phyloP scores from a whole-genome alignment of 2,113 vertebrate species.

The Malurus melanocephalus region DNA sequence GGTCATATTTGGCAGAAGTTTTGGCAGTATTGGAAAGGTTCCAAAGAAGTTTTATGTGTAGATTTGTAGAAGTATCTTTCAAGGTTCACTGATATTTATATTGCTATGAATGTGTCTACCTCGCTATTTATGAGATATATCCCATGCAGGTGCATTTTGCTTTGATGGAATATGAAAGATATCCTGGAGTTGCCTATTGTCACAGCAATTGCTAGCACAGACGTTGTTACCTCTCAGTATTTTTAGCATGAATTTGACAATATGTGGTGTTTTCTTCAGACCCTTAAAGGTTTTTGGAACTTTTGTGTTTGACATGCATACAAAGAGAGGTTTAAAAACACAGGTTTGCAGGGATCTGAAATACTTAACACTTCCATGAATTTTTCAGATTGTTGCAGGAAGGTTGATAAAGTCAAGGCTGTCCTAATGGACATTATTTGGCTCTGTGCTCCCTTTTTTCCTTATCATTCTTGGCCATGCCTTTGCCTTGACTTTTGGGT shows the following conservation, averaged over 20 bases:
- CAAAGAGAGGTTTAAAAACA: neutral
- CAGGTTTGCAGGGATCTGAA: neutral
- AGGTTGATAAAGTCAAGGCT: neutral
- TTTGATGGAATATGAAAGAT: neutral
- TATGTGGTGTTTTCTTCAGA: neutral
- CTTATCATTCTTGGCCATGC: neutral
- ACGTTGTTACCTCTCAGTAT: neutral
- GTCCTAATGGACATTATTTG: neutral
- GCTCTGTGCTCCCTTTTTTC: neutral
- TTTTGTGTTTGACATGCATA: neutral
- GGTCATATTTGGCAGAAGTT: neutral
- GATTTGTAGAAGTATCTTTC: neutral
- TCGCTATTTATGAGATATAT: neutral
- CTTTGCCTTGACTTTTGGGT: neutral
- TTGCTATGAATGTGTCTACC: neutral
- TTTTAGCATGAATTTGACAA: neutral
- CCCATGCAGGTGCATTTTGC: neutral
- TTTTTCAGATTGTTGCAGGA: neutral
- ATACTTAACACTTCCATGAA: neutral
- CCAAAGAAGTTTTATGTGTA: neutral
- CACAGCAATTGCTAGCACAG: neutral
- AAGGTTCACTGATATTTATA: neutral
- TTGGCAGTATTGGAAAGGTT: neutral
- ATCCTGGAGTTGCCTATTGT: neutral
- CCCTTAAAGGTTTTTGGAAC: neutral